Evolutionary conservation across 2,888 invertebrate species (phyloP), one percentile per base, ranked within the genome.

Genomic region (Eristalis intricaria): DNA sequence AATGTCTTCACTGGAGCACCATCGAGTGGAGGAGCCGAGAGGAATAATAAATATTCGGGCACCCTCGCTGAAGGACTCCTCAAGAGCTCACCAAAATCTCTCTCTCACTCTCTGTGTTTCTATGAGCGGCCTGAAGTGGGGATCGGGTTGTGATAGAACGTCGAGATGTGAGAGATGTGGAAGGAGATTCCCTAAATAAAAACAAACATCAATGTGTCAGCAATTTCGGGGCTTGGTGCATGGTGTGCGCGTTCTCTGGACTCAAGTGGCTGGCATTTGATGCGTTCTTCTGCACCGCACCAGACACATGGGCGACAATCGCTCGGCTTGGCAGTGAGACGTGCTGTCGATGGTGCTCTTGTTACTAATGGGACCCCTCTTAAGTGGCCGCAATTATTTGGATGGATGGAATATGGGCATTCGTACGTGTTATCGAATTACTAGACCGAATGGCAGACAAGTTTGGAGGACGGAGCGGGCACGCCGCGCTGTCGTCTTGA

Each of bases 251-350:
- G 26, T 19, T 84, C 74, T 74, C 73, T 29, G 22, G 22, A 40
- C 22, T 80, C 76, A 81, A 85, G 84, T 81, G 81, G 32, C 35
- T 71, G 26, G 58, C 66, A 40, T 71, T 22, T 40, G 70, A 81
- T 73, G 76, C 68, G 81, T 60, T 74, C 68, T 40, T 19, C 23
- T 65, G 71, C 65, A 65, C 73, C 75, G 60, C 60, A 65, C 56
- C 64, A 86, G 86, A 83, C 86, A 86, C 86, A 86, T 86, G 86
- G 86, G 86, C 86, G 86, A 86, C 86, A 86, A 61, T 71, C 71
- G 73, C 76, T 73, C 56, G 38, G 43, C 60, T 38, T 38, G 38
- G 58, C 60, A 38, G 19, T 56, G 66, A 66, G 26, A 56, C 60
- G 76, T 50, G 84, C 75, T 69, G 22, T 82, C 35, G 69, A 65